phyloP scores from a whole-genome alignment of 2,888 invertebrate genomes.

The Microplitis deprimator region DNA sequence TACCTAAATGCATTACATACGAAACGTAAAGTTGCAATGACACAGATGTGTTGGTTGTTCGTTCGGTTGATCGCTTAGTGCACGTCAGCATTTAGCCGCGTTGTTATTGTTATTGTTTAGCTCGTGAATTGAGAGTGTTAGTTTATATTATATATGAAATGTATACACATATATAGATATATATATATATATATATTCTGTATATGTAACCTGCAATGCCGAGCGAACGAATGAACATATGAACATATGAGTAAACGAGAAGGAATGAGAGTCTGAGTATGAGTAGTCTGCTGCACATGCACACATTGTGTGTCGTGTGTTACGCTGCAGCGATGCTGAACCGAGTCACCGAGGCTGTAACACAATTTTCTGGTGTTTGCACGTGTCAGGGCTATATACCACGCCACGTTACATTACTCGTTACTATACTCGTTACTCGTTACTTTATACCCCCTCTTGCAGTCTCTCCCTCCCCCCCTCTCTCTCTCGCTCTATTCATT shows the following conservation, averaged over 20 bases:
- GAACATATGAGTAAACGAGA: background rate
- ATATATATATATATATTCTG: conserved; percentile 7
- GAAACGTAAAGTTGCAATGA: conserved; percentile 52
- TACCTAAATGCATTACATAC: conserved; percentile 22
- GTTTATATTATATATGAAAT: background rate
- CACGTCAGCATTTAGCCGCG: conserved; percentile 23
- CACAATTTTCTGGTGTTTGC: conserved; percentile 61
- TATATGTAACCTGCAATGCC: conserved; percentile 38
- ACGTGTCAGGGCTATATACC: conserved; percentile 56
- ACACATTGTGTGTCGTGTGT: conserved; percentile 25
- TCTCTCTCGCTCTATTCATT: conserved; percentile 22
- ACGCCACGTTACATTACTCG: conserved; percentile 30
- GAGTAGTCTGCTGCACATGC: background rate
- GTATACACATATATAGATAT: too few species aligned
- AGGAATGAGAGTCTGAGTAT: too few species aligned
- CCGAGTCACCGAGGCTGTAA: conserved; percentile 51
- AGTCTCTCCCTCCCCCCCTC: conserved; percentile 18
- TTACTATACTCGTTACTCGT: conserved; percentile 19
- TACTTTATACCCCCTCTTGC: background rate
- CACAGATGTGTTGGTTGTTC: conserved; percentile 53
- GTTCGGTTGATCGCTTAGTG: conserved; percentile 29
- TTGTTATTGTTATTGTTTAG: background rate
- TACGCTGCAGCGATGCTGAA: background rate
- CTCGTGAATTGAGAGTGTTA: background rate
- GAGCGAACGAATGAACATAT: conserved; percentile 16